A percentile compares a stretch with the other conserved stretches of the same genome.
phyloP scores from a whole-genome alignment of 2,113 vertebrate species.

The Nannospalax galili region DNA sequence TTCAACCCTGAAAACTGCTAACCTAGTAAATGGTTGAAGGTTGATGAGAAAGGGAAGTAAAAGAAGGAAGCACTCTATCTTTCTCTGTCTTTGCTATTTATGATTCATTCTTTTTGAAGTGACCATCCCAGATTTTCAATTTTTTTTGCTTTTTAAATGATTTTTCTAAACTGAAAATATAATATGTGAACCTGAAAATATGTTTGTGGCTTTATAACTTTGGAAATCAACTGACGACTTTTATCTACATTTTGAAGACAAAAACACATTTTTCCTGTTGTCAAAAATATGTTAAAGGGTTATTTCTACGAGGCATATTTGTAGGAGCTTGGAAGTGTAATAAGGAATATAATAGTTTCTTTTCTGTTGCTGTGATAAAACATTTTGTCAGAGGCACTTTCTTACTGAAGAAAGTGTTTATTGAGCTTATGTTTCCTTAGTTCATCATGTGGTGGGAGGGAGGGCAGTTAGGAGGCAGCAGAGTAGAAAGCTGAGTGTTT shows the following conservation, averaged over 20 bases:
- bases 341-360: no score
- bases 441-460: no score
- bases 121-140: no score
- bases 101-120: not conserved
- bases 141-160: not conserved
- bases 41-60: not conserved
- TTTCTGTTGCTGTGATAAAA: no score
- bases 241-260: not conserved
- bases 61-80: no score
- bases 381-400: no score
- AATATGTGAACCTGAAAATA: not conserved
- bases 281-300: not conserved
- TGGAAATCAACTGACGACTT: not conserved
- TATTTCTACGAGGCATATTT: not conserved
- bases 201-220: not conserved
- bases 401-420: no score
- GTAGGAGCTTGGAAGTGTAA: not conserved
- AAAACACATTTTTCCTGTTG: not conserved
- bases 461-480: no score
- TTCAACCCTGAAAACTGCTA: not conserved
- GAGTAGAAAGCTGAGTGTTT: no score
- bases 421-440: no score
- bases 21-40: not conserved
- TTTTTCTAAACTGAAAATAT: not conserved
- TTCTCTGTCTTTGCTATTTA: accelerated